Evolutionary conservation across 2,888 invertebrate genomes (phyloP), one percentile per base, ranked within the genome.

Genomic region (Sialis fuliginosa): DNA sequence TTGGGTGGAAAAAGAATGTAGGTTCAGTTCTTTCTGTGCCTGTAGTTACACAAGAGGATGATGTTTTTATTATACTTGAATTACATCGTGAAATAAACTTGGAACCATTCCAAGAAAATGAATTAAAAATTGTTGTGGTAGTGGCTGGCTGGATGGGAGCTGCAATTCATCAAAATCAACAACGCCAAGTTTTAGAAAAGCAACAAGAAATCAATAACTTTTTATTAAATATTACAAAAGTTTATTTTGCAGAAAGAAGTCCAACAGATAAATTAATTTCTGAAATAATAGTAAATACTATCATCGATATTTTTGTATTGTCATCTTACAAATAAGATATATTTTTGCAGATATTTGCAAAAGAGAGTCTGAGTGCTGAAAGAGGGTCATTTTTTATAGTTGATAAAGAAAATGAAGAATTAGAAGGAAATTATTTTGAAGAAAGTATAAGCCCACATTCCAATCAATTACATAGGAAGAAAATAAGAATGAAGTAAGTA

Each of bases 1-100:
- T 40, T 37, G 44, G 44, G 6, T 44, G 44, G 48, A 48, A 45
- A 46, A 73, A 59, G 50, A 69, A 70, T 46, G 70, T 75, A 1
- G 72, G 71, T 57, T 66, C 68, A 1, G 75, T 76, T 0, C 60
- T 77, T 1, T 72, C 74, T 53, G 69, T 76, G 57, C 78, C 78
- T 1, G 64, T 78, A 1, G 65, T 75, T 2, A 72, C 72, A 34
- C 72, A 74, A 0, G 71, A 74, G 46, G 71, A 72, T 0, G 70
- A 70, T 1, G 74, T 74, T 53, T 70, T 71, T 48, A 76, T 75
- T 1, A 72, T 77, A 0, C 60, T 77, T 1, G 77, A 77, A 56
- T 56, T 77, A 43, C 75, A 70, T 53, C 61, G 72, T 51, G 70
- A 71, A 44, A 53, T 60, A 5, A 53, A 55, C 5, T 56, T 58